Conservation (phyloP, 2,113 vertebrate species). For the Urocitellus parryii region DNA sequence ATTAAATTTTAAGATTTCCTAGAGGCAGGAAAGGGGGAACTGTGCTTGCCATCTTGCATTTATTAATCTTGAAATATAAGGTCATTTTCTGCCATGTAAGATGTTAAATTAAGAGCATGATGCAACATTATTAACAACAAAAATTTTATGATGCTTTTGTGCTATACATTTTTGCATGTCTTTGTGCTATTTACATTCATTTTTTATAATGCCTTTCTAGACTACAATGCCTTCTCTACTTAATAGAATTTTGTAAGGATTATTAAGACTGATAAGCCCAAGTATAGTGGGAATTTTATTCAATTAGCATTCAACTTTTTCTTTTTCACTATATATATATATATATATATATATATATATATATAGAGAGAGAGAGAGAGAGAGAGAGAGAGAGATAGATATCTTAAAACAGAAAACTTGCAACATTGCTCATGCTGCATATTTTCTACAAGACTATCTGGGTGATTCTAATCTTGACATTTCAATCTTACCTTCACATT, state of each 20-base stretch:
- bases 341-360: no score
- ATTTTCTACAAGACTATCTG: not conserved
- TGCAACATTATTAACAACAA: not conserved
- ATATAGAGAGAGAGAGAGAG: no score
- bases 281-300: slow-evolving; percentile 34
- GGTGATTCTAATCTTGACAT: slow-evolving; percentile 17
- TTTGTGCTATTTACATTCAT: not conserved
- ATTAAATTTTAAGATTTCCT: slow-evolving; percentile 7
- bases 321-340: not conserved
- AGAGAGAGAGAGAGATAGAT: not conserved
- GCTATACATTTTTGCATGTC: not conserved
- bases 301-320: not conserved
- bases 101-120: not conserved
- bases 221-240: not conserved
- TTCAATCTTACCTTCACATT: slow-evolving; percentile 32
- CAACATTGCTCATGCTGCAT: not conserved
- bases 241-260: not conserved
- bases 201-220: not conserved
- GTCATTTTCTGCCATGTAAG: not conserved
- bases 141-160: not conserved
- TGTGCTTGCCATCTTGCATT: not conserved
- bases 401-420: slow-evolving; percentile 4
- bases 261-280: not conserved
- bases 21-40: not conserved
- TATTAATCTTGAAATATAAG: slow-evolving; percentile 1